These are phyloP conservation scores for Delphinapterus leucas DNA, from an alignment of 2,113 vertebrate species.

Conservation along the genomic window DNA sequence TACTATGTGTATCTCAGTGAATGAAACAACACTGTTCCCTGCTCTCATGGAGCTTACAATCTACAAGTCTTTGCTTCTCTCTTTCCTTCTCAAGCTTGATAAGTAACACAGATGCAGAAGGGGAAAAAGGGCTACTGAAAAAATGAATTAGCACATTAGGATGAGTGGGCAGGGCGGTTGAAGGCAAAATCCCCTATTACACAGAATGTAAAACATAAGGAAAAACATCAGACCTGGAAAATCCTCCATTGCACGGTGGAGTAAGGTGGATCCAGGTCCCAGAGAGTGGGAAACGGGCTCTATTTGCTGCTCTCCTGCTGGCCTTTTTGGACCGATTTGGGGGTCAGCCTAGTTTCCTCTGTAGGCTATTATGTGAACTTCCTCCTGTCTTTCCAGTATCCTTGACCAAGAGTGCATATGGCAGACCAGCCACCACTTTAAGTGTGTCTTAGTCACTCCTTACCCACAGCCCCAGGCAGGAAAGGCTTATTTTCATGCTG, in stretches of 20 bases:
- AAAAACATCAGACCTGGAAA: neutral
- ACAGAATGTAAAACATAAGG: neutral
- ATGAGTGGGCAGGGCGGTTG: neutral
- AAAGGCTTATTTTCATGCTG: neutral
- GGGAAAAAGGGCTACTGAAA: neutral
- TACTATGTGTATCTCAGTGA: rapidly evolving
- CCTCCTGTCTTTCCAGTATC: neutral
- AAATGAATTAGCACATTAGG: neutral
- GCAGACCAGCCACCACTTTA: neutral
- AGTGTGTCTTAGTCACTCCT: neutral
- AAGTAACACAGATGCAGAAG: neutral
- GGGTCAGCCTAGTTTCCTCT: neutral
- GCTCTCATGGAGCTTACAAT: neutral
- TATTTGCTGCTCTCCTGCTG: neutral
- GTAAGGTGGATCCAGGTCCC: neutral
- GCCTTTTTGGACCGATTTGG: neutral
- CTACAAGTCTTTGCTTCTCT: neutral
- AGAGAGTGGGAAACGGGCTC: neutral
- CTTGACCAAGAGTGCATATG: neutral
- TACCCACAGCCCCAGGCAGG: too few relatives aligned
- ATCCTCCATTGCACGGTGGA: too few relatives aligned
- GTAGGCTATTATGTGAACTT: neutral
- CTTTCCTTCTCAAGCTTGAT: neutral
- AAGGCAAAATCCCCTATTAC: neutral
- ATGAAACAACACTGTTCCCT: neutral